Conservation (phyloP, 2,113 vertebrate genomes). For the Oxyruncus cristatus region DNA sequence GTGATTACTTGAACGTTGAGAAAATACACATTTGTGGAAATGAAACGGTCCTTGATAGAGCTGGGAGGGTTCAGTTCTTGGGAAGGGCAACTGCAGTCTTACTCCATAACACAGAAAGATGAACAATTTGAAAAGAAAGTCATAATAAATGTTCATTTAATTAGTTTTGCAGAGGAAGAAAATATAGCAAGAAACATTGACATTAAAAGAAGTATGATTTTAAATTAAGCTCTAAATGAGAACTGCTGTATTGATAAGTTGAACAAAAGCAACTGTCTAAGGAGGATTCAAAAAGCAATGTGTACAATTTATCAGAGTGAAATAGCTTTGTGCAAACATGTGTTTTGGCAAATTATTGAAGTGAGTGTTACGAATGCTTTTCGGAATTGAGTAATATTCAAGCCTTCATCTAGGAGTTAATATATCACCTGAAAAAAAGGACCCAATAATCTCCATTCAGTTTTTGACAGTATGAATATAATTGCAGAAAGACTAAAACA, state of each 20-base stretch:
- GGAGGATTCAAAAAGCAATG: conserved; percentile 40
- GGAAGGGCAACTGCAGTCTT: neutral
- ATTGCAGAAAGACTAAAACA: conserved; percentile 64
- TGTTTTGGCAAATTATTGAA: conserved; percentile 56
- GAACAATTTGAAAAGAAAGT: neutral
- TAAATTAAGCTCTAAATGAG: conserved; percentile 48
- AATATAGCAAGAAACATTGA: neutral
- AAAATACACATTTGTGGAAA: neutral
- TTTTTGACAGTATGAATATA: conserved; percentile 26
- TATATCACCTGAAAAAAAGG: conserved; percentile 55
- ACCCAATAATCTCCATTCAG: neutral
- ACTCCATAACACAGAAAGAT: neutral
- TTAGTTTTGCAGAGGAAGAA: conserved; percentile 23
- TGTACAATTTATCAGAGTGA: conserved; percentile 33
- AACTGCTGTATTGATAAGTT: conserved; percentile 50
- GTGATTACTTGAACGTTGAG: neutral
- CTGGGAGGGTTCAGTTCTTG: neutral
- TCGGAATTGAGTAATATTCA: conserved; percentile 44
- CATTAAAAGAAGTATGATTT: neutral
- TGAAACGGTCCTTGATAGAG: neutral
- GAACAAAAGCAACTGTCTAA: conserved; percentile 43
- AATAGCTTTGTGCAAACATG: conserved; percentile 51
- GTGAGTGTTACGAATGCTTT: conserved; percentile 52
- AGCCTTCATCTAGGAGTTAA: conserved; percentile 42
- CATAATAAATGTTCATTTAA: neutral